Evolutionary conservation across 2,113 vertebrate genomes (phyloP), one percentile per base, ranked within the genome.

Genomic region (Cisticola juncidis): DNA sequence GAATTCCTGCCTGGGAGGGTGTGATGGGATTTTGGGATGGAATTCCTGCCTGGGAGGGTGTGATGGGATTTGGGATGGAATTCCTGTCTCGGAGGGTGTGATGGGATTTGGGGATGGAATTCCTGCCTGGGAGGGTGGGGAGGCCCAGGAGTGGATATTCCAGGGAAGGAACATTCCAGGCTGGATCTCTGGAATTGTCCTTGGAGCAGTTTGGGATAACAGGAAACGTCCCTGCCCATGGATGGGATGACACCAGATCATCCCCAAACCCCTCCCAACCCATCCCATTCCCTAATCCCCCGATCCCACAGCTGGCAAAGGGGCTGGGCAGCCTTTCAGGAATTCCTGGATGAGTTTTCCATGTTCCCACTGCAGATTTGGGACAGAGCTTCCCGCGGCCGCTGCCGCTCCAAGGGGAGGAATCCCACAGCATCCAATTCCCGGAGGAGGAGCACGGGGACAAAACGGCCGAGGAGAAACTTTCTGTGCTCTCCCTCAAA

Each of bases 371-470:
- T 12, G 26, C 94, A 96, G 97, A 94, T n/a, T 17, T 76, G 45
- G 95, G 88, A 20, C 35, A 14, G 22, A 17, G 40, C n/a, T 29
- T 62, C 54, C 11, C 15, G 8, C 42, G 38, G 72, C 89, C 33
- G 24, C 90, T 33, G 24, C 54, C 14, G 29, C 51, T 8, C 26
- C 68, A 5, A 2, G 50, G 29, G 8, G 97, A 97, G 25, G 98
- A 98, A 4, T 45, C 94, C 24, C 77, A 40, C 80, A 98, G 98
- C 95, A 98, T 96, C 90, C 98, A 95, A n/a, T 97, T 98, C 84
- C 98, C 98, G 2, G 97, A 98, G 71, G 98, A 98, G 36, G 98
- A 98, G 42, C 91, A 88, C 2, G 98, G 98, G 0, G 97, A 83
- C 33, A 96, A 40, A 29, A 38, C 48, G 48, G 48, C 35, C 0